These are phyloP conservation scores for Drosophila kuntzei DNA, from an alignment of 2,888 invertebrate species.

Conservation along the genomic window DNA sequence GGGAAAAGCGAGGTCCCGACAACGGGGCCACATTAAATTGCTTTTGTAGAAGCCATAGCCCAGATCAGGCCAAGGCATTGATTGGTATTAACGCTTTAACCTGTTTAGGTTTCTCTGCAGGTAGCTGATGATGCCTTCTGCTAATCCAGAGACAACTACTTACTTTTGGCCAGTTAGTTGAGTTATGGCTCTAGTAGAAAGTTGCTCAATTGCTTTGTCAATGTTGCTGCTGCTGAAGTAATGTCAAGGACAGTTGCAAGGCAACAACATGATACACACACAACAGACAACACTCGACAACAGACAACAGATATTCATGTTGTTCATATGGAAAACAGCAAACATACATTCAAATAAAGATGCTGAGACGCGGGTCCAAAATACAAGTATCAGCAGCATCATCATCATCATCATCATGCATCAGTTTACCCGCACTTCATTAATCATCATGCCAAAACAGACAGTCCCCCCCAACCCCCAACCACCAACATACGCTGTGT, in stretches of 20 bases:
- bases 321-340: conserved; percentile 55
- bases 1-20: conserved; percentile 45
- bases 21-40: conserved; percentile 56
- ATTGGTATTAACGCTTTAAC: conserved; percentile 80
- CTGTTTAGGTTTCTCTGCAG: conserved; percentile 56
- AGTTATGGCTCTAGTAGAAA: conserved; percentile 50
- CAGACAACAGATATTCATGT: conserved; percentile 40
- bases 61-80: conserved; percentile 60
- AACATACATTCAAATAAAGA: conserved; percentile 16
- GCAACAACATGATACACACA: conserved; percentile 28
- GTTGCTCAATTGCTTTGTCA: conserved; percentile 50
- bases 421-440: conserved; percentile 84
- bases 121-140: conserved; percentile 12
- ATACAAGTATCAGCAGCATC: conserved; percentile 28
- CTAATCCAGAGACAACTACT: conserved; percentile 42
- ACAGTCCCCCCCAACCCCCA: conserved; percentile 35
- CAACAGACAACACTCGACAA: conserved; percentile 21
- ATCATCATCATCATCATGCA: conserved; percentile 31
- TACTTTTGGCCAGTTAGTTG: conserved; percentile 27
- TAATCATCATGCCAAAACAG: conserved; percentile 84
- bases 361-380: conserved; percentile 22
- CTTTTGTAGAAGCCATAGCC: conserved; percentile 49
- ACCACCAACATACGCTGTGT: conserved; percentile 41
- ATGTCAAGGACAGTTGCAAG: conserved; percentile 57
- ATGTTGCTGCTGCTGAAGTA: conserved; percentile 38